Conservation (phyloP, 30 jellyfish, hydroid and myxozoan species). For the Pseudorhiza aurosa region DNA sequence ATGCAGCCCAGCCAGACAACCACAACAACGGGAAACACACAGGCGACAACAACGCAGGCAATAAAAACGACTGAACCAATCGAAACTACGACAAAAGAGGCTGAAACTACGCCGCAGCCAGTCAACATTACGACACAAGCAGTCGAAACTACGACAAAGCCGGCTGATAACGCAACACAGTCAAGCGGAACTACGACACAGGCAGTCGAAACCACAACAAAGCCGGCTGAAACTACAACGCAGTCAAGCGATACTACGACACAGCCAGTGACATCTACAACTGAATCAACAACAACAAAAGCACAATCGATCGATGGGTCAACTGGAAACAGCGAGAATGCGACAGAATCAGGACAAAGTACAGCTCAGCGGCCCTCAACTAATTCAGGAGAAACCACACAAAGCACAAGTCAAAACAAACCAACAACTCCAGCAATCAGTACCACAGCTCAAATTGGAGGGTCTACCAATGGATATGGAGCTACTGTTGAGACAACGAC, state of each 20-base stretch:
- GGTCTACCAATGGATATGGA: neutral
- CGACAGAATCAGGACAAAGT: neutral
- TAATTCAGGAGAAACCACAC: too few species aligned
- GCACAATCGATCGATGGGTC: neutral
- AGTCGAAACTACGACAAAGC: neutral
- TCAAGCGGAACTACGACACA: neutral
- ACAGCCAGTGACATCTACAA: neutral
- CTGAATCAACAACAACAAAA: neutral
- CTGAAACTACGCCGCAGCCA: conserved; percentile 12
- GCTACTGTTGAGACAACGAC: neutral
- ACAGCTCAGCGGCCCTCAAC: too few species aligned
- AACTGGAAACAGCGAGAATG: neutral
- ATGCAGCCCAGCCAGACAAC: neutral
- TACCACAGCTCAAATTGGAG: neutral
- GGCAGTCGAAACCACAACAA: neutral
- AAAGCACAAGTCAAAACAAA: too few species aligned
- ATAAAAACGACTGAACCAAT: conserved; percentile 3
- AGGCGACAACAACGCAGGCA: neutral
- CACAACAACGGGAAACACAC: neutral
- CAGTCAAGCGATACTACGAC: neutral
- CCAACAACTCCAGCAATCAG: neutral
- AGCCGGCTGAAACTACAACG: neutral
- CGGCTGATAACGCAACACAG: neutral
- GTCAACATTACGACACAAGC: neutral
- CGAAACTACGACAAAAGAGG: neutral